Percentiles rank a stretch among this genome's conserved stretches.
Conservation (phyloP, 2,888 invertebrate species). For the Apomyelois bistriatella region DNA sequence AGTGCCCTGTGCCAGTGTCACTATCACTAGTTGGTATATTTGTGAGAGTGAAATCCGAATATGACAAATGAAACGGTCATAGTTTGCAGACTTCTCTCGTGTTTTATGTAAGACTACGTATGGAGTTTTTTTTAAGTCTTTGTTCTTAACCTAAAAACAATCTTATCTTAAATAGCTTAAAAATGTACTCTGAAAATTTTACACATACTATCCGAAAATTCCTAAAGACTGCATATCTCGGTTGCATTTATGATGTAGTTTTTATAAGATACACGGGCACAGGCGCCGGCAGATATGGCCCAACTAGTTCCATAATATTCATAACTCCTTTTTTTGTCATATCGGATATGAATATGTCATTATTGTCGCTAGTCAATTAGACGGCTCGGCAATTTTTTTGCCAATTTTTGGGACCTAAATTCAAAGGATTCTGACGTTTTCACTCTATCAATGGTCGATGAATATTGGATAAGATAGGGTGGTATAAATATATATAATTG, state of each 20-base stretch:
- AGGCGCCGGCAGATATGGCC: constrained; percentile 66
- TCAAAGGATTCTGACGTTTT: constrained; percentile 4
- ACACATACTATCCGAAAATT: constrained; percentile 43
- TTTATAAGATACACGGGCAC: constrained; percentile 54
- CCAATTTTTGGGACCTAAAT: background rate
- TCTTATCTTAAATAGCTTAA: too few relatives aligned
- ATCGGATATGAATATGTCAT: constrained; percentile 66
- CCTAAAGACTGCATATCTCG: constrained; percentile 42
- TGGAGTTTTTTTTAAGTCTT: too few relatives aligned
- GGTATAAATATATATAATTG: background rate
- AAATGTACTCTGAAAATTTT: constrained; percentile 25
- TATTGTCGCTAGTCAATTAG: constrained; percentile 72
- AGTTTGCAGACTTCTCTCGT: too few relatives aligned
- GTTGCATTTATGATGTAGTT: constrained; percentile 55
- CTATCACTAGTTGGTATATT: too few relatives aligned
- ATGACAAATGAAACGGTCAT: too few relatives aligned
- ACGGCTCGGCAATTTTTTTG: constrained; percentile 16
- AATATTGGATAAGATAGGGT: constrained; percentile 27
- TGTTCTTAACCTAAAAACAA: too few relatives aligned
- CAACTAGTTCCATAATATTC: constrained; percentile 65
- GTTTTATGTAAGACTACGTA: too few relatives aligned
- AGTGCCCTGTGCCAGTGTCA: too few relatives aligned
- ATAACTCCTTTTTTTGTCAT: constrained; percentile 48
- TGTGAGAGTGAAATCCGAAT: too few relatives aligned
- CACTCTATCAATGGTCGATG: constrained; percentile 26